phyloP scores from a whole-genome alignment of 2,113 vertebrate species.

The Petromus typicus region DNA sequence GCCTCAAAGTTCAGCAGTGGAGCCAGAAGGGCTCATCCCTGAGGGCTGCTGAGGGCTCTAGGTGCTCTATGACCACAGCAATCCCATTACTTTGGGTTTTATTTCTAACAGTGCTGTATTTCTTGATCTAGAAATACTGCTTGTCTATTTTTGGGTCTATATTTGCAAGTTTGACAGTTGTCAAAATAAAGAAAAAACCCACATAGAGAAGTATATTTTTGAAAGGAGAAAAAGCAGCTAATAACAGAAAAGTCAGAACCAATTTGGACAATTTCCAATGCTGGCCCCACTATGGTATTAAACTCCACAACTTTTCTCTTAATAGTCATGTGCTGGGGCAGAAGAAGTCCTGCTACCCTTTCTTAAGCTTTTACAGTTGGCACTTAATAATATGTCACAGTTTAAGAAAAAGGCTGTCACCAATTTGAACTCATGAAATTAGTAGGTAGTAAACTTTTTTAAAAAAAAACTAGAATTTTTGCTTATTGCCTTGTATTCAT shows the following conservation, averaged over 20 bases:
- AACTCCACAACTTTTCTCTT: neutral
- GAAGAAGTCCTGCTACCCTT: constrained; percentile 18
- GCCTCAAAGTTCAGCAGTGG: neutral
- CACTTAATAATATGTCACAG: constrained; percentile 28
- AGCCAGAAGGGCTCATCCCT: neutral
- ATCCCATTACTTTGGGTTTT: neutral
- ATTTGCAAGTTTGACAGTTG: constrained; percentile 52
- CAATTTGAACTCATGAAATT: neutral
- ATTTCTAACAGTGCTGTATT: neutral
- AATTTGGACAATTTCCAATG: neutral
- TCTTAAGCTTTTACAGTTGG: neutral
- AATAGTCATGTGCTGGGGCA: neutral
- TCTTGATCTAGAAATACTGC: neutral
- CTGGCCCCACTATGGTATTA: constrained; percentile 48
- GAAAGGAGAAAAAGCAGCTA: neutral
- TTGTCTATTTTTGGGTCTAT: neutral
- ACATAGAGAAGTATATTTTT: constrained; percentile 3
- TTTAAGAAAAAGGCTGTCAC: constrained; percentile 42
- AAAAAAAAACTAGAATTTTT: constrained; percentile 11
- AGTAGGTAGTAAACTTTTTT: neutral
- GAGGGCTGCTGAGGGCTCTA: neutral
- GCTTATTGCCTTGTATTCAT: neutral
- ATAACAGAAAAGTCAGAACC: constrained; percentile 12
- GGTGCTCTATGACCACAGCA: neutral
- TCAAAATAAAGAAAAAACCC: constrained; percentile 32